These are phyloP conservation scores for Champsocephalus gunnari DNA, from an alignment of 2,797 vertebrate genomes.

Conservation along the genomic window DNA sequence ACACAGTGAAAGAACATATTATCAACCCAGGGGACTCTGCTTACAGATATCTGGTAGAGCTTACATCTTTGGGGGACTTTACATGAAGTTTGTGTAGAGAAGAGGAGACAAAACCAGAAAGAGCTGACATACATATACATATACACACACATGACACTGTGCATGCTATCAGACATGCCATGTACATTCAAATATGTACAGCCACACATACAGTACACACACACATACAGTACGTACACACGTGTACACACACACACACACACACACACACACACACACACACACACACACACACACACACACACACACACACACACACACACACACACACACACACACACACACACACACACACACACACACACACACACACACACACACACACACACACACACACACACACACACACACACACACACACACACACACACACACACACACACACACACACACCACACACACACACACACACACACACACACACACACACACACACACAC, in stretches of 20 bases:
- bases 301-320: background rate
- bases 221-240: background rate
- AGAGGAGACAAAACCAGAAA: slow-evolving; percentile 4
- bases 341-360: background rate
- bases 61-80: slow-evolving; percentile 22
- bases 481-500: background rate
- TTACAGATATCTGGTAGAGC: slow-evolving; percentile 37
- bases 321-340: background rate
- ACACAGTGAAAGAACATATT: slow-evolving; percentile 63
- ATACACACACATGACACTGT: background rate
- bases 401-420: background rate
- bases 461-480: background rate
- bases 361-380: background rate
- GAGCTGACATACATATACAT: background rate
- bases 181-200: background rate
- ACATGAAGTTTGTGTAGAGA: slow-evolving; percentile 20
- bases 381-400: background rate
- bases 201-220: background rate
- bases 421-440: background rate
- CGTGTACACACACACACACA: background rate
- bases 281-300: background rate
- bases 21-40: slow-evolving; percentile 66
- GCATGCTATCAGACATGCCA: background rate
- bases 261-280: background rate
- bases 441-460: background rate